Base-by-base conservation (phyloP, 2,888 invertebrate species). In the Campoletis raptor region DNA sequence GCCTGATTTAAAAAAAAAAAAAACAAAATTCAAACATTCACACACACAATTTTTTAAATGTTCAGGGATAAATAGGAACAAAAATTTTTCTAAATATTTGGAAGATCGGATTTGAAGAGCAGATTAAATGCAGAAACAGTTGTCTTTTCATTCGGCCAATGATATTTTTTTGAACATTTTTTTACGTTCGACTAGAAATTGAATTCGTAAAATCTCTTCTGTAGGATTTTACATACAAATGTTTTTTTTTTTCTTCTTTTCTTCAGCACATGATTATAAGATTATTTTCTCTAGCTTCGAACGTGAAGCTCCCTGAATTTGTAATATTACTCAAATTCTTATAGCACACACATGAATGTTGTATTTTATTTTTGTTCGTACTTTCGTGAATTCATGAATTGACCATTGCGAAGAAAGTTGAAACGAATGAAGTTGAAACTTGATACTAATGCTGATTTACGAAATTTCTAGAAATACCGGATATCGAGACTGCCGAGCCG, bases 401-500 rank as follows among this genome's bases (percentile, higher is more conserved):
- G 8, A 24, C 4, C 42, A 9, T 45, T 9, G 15, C 21, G 12
- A 40, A 9, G 24, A n/a, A 18, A 37, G n/a, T 15, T 24, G 12
- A 54, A 73, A 57, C n/a, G 40, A 42, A 30, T 30, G 30, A 30
- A 30, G 30, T 30, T 61, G 12, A 30, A 52, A 24, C 15, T 61
- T 18, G 12, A 61, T 24, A 15, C 10, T 61, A 30, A 61, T 18
- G 15, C 40, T 12, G 36, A 30, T 48, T 64, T 21, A n/a, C 12
- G 45, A 21, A 69, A 67, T 79, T 81, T 76, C 42, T 85, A 92
- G 93, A 93, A 81, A 88, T 90, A 76, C 90, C 91, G 69, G 86
- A 87, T n/a, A 87, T 90, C 86, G 94, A 94, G 81, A 90, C 91
- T 76, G 66, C 82, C n/a, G 95, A 94, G 90, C 92, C 94, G 79